phyloP scores from a whole-genome alignment of 2,797 vertebrate species.

The Chelidonichthys spinosus region DNA sequence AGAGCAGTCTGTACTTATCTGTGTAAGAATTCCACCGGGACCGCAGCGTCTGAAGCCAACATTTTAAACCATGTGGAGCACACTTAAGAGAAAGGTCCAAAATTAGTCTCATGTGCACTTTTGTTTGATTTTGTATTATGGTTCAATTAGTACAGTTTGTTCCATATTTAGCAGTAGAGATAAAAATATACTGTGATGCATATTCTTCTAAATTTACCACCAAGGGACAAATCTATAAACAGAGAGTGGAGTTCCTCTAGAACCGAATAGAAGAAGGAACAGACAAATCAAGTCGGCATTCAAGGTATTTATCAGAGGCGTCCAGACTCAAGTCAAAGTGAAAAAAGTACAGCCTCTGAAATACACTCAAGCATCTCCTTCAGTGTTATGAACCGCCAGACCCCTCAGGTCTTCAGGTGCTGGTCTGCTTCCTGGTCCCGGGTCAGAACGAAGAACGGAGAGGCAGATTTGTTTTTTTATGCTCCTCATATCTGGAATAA shows the following conservation, averaged over 20 bases:
- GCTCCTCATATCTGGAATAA: too few relatives aligned
- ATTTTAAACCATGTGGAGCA: constrained; percentile 44
- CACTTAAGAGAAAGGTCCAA: constrained; percentile 37
- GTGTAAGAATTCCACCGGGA: constrained; percentile 65
- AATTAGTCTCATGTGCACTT: constrained; percentile 40
- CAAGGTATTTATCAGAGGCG: constrained; percentile 41
- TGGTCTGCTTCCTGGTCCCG: too few relatives aligned
- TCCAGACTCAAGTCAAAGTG: too few relatives aligned
- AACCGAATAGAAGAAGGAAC: constrained; percentile 26
- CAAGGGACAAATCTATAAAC: constrained; percentile 23
- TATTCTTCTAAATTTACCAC: constrained; percentile 42
- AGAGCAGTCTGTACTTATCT: constrained; percentile 78
- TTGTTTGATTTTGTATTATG: constrained; percentile 12
- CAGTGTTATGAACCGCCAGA: too few relatives aligned
- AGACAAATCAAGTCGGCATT: constrained; percentile 49
- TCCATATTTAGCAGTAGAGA: constrained; percentile 33
- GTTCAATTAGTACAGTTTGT: constrained; percentile 1
- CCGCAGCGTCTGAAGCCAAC: constrained; percentile 34
- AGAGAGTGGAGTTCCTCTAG: constrained; percentile 21
- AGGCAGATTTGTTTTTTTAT: too few relatives aligned
- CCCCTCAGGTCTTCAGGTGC: too few relatives aligned
- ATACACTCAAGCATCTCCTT: too few relatives aligned
- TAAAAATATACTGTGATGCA: constrained; percentile 18
- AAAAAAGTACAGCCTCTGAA: too few relatives aligned
- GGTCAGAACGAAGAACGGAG: too few relatives aligned